Evolutionary conservation across 1,140 invertebrate species (phyloP), one percentile per base, ranked within the genome.

Genomic region (Nylanderia fulva): DNA sequence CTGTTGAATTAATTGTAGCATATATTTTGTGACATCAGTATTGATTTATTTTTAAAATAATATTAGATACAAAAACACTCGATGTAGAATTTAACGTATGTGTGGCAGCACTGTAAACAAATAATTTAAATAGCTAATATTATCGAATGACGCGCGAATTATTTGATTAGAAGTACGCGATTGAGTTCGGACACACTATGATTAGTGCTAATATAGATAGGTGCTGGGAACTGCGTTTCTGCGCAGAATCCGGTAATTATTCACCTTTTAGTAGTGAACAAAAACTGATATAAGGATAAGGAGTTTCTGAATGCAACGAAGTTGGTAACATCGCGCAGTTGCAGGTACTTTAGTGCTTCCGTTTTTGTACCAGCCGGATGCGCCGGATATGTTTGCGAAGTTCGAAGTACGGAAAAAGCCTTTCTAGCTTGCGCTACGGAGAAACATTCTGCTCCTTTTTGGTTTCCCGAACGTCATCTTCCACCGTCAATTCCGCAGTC

Each of bases 331-430:
- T 82, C 77, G 77, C 52, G 77, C 77, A 82, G 77, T 82, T 82
- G 77, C 77, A 82, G 66, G 77, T 82, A 82, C 77, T 82, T 82
- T 82, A 82, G 77, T 60, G 77, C 77, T 82, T 82, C 77, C 77
- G 77, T 82, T 82, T 82, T 82, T 82, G 77, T 82, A 54, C 45
- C 36, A 68, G 66, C 77, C 66, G 77, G 77, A 82, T 82, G 77
- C 77, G 42, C 77, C 66, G 77, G 77, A 82, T 82, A 82, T 82
- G 77, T 82, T 82, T 82, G 77, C 77, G 77, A 82, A 82, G 77
- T 82, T 82, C 77, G 36, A 82, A 82, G 66, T 56, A 42, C 52
- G 77, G 77, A 82, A 82, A 82, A 82, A 82, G 77, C 77, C 54
- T 69, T 58, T 82, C 66, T 33, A 72, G 66, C 52, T 64, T 18